Base-by-base conservation (phyloP, 2,113 vertebrate genomes). In the Globicephala melas region DNA sequence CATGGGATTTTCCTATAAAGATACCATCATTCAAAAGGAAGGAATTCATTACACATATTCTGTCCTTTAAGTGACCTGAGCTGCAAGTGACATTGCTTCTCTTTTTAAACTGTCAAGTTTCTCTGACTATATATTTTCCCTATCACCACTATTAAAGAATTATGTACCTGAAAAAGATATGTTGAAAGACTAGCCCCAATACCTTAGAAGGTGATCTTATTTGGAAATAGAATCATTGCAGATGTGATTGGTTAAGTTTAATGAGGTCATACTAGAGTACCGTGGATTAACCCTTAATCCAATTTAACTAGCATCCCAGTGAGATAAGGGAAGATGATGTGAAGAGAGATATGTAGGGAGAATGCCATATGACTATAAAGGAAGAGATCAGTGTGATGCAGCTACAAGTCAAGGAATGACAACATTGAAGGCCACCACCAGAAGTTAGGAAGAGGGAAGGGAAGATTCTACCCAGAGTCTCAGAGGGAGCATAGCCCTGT, bases 201-300 rank as follows among this genome's bases (percentile, higher is more conserved):
- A 81, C 5, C 8, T 91, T 23, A 95, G 83, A 73, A 79, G 17
- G 31, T 31, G 41, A 71, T 7, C 80, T 65, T 77, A 58, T 79
- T 95, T 97, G 62, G 33, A 96, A 89, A 71, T 65, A 67, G 17
- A 26, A 77, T 92, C 17, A 86, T 71, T 80, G 33, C 26, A 92
- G 18, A 58, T 60, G 2, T 73, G 76, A 36, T 87, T 85, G 85
- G 63, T 73, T 96, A 76, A 76, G 31, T 74, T 88, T 70, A 94
- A 31, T 77, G 65, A 58, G 14, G 18, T 68, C 65, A 67, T 44
- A 44, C 26, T 47, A 58, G 36, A 47, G 26, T 80, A 88, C 47
- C 33, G 15, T 71, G 17, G 63, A 8, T 55, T 55, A 79, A 55
- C 31, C 7, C 23, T 62, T 77, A 82, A 94, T 33, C 65, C 25